Evolutionary conservation across 1,140 invertebrate genomes (phyloP).

Genomic region (Lasaia peninsularis): DNA sequence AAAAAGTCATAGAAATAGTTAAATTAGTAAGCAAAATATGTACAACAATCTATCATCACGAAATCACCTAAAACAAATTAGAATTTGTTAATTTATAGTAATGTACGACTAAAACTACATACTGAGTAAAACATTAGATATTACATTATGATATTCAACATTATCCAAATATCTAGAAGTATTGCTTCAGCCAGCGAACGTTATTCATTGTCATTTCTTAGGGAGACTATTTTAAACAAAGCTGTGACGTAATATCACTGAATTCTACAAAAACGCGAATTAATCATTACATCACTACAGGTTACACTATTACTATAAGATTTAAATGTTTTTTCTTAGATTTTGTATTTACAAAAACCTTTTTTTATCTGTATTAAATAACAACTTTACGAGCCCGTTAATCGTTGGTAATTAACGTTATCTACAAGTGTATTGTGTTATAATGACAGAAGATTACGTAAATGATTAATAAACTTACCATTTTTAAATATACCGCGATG

Average conservation of each 20-base stretch:
- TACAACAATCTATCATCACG: no score
- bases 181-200: no score
- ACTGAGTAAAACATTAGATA: no score
- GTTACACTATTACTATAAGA: background rate
- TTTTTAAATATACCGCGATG: conserved; percentile 45
- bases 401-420: background rate
- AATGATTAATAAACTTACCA: conserved; percentile 39
- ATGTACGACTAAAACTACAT: no score
- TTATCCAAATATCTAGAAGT: no score
- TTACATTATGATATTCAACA: no score
- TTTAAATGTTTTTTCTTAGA: background rate
- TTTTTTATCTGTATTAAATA: background rate
- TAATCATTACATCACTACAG: background rate
- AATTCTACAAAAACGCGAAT: conserved; percentile 1
- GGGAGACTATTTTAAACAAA: background rate
- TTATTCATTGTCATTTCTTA: no score
- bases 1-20: no score
- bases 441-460: background rate
- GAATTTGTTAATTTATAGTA: no score
- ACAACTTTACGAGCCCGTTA: background rate
- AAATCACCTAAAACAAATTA: no score
- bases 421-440: background rate
- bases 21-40: no score
- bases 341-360: background rate
- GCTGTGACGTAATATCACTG: background rate